Evolutionary conservation across 2,113 vertebrate genomes (phyloP).

Genomic region (Zosterops lateralis): DNA sequence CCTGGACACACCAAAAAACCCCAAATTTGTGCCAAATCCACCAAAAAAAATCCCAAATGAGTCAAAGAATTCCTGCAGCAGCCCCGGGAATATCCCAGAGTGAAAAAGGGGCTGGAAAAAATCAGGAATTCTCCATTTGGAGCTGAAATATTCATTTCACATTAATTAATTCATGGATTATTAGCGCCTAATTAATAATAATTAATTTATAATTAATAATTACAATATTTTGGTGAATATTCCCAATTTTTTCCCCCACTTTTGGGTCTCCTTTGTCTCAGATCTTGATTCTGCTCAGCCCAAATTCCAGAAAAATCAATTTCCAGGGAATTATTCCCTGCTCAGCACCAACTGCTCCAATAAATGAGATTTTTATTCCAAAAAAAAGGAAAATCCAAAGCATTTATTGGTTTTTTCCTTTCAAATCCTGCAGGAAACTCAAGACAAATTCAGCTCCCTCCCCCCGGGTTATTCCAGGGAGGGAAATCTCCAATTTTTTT

Average conservation of each 20-base stretch:
- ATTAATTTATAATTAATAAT: background rate
- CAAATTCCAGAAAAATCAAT: background rate
- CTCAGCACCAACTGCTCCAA: background rate
- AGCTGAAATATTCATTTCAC: background rate
- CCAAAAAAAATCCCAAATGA: too few species aligned
- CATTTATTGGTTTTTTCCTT: background rate
- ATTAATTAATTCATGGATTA: too few species aligned
- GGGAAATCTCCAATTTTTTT: fast-evolving
- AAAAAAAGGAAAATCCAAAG: too few species aligned
- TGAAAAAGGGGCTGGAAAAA: background rate
- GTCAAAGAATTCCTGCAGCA: too few species aligned
- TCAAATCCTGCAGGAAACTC: background rate
- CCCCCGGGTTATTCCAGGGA: fast-evolving
- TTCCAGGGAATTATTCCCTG: background rate
- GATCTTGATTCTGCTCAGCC: background rate
- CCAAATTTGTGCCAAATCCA: too few species aligned
- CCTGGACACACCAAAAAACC: too few species aligned
- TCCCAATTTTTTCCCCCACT: background rate
- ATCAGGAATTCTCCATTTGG: background rate
- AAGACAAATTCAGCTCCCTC: background rate
- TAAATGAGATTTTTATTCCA: background rate
- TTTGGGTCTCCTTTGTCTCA: background rate
- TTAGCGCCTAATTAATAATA: too few species aligned
- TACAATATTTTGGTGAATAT: background rate
- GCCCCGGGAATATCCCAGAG: too few species aligned